Base-by-base conservation (phyloP, 2,888 invertebrate species). In the Acleris literana region DNA sequence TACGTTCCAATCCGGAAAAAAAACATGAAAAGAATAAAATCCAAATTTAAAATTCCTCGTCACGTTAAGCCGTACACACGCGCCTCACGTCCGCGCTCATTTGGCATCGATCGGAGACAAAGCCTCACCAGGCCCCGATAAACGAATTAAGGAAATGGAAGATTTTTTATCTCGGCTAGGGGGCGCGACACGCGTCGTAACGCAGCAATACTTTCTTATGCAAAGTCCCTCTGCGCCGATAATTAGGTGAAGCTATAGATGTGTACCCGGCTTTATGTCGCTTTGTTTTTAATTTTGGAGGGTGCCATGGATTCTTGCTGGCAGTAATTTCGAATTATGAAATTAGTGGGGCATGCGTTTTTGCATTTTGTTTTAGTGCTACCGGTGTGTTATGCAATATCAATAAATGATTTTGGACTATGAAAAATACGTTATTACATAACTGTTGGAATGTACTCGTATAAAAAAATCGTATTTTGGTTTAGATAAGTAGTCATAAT, bases 91-190 rank as follows among this genome's bases (percentile, higher is more conserved):
- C 80, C 80, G 80, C 73, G 85, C 90, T 92, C 91, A 92, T 92
- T 92, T 90, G 87, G 84, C 90, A 92, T 92, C 92, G 92, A 92
- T 92, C 92, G 91, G 84, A 91, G 91, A 92, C 92, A 92, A 92
- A 91, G 92, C 89, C 89, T 86, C 85, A 83, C 79, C 86, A 85
- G 81, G 84, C 85, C 88, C 90, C 92, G 92, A 92, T 92, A 92
- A 92, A 92, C 92, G 92, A 92, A 92, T 92, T 92, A 92, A 92
- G 92, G 92, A 92, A 92, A 92, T 91, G 90, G 92, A 91, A 92
- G 92, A 92, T 92, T 92, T 92, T 92, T 92, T 92, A 92, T 92
- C 92, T 90, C 89, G 88, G 86, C 85, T 85, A 84, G 76, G 84
- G 85, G 71, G 73, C 72, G 79, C 77, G 87, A 86, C 90, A 90